These are phyloP conservation scores for Ernsta delagoae DNA, from an alignment of 2,888 invertebrate genomes.

Conservation along the genomic window DNA sequence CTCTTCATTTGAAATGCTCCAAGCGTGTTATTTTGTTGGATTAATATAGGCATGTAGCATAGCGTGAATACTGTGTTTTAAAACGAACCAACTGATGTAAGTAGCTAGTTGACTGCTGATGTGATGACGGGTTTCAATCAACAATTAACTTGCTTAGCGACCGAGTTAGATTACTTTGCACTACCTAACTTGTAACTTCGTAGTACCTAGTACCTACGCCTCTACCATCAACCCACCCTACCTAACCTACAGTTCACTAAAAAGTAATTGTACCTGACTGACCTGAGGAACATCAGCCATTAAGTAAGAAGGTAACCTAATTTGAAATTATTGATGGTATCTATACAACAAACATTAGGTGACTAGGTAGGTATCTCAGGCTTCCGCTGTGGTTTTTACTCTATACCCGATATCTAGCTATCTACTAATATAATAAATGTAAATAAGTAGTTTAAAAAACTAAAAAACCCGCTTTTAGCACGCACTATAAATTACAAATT, in stretches of 20 bases:
- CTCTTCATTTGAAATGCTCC: background rate
- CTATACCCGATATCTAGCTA: no score
- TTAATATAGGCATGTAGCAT: slow-evolving; percentile 6
- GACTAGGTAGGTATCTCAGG: no score
- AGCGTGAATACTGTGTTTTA: slow-evolving; percentile 10
- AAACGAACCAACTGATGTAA: slow-evolving; percentile 19
- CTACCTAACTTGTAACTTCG: slow-evolving; percentile 32
- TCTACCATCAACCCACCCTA: background rate
- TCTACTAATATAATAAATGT: no score
- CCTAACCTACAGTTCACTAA: background rate
- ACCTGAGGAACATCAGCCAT: no score
- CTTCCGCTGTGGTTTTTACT: no score
- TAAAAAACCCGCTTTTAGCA: no score
- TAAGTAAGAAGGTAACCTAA: no score
- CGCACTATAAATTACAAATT: no score
- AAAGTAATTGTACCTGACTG: background rate
- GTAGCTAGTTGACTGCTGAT: slow-evolving; percentile 30
- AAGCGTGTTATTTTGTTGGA: background rate
- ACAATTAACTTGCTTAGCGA: slow-evolving; percentile 41
- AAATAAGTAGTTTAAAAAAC: no score
- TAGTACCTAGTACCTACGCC: slow-evolving; percentile 35
- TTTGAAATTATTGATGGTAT: no score
- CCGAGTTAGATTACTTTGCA: slow-evolving; percentile 43
- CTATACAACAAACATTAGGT: no score
- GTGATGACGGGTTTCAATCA: slow-evolving; percentile 40